Evolutionary conservation across 2,113 vertebrate species (phyloP), one percentile per base, ranked within the genome.

Genomic region (Tamias sibiricus): DNA sequence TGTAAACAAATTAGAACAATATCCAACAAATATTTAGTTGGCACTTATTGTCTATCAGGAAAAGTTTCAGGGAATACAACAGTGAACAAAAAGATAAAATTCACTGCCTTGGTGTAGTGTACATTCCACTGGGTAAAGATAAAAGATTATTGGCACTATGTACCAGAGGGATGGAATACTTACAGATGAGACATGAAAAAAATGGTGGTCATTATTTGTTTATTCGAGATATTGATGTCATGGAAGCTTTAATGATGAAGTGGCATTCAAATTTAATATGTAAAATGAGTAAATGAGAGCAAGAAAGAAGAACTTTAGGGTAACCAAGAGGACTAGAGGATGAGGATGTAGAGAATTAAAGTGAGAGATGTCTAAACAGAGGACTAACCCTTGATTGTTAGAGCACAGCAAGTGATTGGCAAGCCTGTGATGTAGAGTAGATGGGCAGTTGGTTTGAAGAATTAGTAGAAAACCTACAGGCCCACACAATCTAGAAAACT

Each of bases 1-100:
- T 82, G 16, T 66, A 57, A 86, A 87, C 40, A 91, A 94, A 71
- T 90, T 87, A 91, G 30, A 85, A 32, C 6, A 82, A 77, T 62
- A 76, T 16, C 6, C 4, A 88, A 47, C 5, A 77, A 86, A 74
- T 91, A 87, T 35, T 77, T 89, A 13, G 42, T 86, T 86, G n/a
- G 11, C 7, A 6, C 0, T 28, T 71, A 4, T 2, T 66, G 62
- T 66, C 8, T 57, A 42, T 74, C 2, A 87, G 30, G 10, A 7
- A 85, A 57, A 52, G 4, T 87, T 94, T 94, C 42, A 94, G 32
- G 44, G 22, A 54, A 54, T 24, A 22, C 2, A 66, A 52, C 6
- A 83, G 19, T 79, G 22, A 87, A 72, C 6, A 84, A 57, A 92
- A 35, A 88, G 19, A 24, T 42, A 80, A 84, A 96, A 92, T 42